Percentiles rank a stretch among this genome's conserved stretches.
phyloP scores from a whole-genome alignment of 2,888 invertebrate species.

The Agriopis marginaria region DNA sequence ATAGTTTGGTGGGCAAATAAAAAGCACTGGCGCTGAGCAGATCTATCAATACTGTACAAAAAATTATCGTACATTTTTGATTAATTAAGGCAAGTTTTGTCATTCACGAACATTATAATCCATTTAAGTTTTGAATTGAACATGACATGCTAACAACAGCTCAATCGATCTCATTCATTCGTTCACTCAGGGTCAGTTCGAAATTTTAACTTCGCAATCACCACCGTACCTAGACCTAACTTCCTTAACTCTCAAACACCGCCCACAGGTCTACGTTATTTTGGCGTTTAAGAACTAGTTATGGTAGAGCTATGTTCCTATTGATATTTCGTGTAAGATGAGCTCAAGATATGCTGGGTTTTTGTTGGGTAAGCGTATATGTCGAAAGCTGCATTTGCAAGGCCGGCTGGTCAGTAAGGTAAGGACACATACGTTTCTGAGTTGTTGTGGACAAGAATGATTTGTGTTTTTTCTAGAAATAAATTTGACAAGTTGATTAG shows the following conservation, averaged over 20 bases:
- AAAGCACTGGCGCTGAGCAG: no score
- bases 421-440: slow-evolving; percentile 60
- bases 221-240: slow-evolving; percentile 46
- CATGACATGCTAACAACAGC: slow-evolving; percentile 32
- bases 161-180: slow-evolving; percentile 43
- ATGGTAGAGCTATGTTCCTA: slow-evolving; percentile 38
- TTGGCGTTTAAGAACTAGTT: slow-evolving; percentile 45
- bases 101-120: slow-evolving; percentile 21
- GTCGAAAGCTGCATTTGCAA: slow-evolving; percentile 75
- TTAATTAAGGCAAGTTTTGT: not conserved
- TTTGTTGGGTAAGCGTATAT: slow-evolving; percentile 66
- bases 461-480: slow-evolving; percentile 18
- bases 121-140: slow-evolving; percentile 22
- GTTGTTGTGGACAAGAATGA: slow-evolving; percentile 29
- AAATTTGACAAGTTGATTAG: slow-evolving; percentile 12
- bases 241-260: slow-evolving; percentile 34
- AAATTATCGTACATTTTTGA: not conserved
- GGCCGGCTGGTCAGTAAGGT: slow-evolving; percentile 66
- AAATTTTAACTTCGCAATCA: slow-evolving; percentile 35
- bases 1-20: no score
- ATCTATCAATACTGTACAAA: no score
- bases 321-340: slow-evolving; percentile 18
- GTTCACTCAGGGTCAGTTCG: slow-evolving; percentile 38
- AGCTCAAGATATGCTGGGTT: slow-evolving; percentile 48
- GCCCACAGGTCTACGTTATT: slow-evolving; percentile 45